Base-by-base conservation (phyloP, 1,140 invertebrate genomes). In the Musca vetustissima region DNA sequence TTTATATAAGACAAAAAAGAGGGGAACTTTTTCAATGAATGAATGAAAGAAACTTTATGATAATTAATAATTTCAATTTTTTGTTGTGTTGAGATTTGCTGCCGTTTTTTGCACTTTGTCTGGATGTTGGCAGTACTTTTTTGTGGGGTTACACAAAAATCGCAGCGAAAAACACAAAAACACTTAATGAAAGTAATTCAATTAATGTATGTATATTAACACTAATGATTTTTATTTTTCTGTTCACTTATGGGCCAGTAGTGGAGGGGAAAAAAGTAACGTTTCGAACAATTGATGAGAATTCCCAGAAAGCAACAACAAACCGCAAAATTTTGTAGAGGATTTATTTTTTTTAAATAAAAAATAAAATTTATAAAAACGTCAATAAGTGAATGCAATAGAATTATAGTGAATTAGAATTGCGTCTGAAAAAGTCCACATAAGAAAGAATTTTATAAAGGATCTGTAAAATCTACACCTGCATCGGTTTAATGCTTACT, bases 161-260 rank as follows among this genome's bases (percentile, higher is more conserved):
- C n/a, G 25, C 25, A 28, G 8, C 28, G 8, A 28, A 4, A 7
- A 43, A 13, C 36, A 43, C 6, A 43, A 61, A 61, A 61, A 61
- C 8, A 9, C 28, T 61, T 61, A 61, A 61, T 61, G 57, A 61
- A 61, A 61, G 57, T 61, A 61, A 61, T 61, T 61, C 57, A 61
- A 61, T 61, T 61, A 61, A 61, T 61, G 57, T 36, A n/a, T n/a
- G 57, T 21, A 19, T 61, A 61, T 61, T 61, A 61, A 61, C 53
- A 57, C 53, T 57, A 57, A 43, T 36, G 57, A 61, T 36, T 36
- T 61, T 61, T 0, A 7, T 13, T 57, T 32, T 32, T 32, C 17
- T 28, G 4, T 59, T 59, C 21, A 52, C 17, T 52, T 7, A 43
- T 43, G 7, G 13, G 11, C 4, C 28, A 28, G 28, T 28, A 28